phyloP scores from a whole-genome alignment of 1,140 invertebrate genomes.

The Drosophila ironensis region DNA sequence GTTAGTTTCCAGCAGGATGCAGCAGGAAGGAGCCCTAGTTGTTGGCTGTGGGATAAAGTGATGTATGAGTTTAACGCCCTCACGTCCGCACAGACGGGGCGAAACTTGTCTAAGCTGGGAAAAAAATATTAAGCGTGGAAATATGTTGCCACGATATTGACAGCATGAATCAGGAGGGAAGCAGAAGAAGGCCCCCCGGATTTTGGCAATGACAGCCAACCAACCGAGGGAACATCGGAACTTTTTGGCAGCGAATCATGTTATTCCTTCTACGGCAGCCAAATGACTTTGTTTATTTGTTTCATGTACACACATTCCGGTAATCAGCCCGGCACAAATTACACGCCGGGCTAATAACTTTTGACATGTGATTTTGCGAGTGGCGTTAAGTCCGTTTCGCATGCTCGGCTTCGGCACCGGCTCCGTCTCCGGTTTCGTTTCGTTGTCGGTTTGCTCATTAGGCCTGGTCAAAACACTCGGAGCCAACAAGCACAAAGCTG shows the following conservation, averaged over 20 bases:
- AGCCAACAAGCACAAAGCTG: constrained; percentile 30
- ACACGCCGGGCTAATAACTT: constrained; percentile 70
- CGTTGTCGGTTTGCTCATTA: constrained; percentile 74
- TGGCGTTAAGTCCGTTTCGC: constrained; percentile 41
- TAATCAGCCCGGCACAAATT: constrained; percentile 75
- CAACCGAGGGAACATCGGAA: constrained; percentile 5
- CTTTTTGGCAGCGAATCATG: constrained; percentile 62
- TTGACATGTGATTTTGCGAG: constrained; percentile 69
- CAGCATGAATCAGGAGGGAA: constrained; percentile 32
- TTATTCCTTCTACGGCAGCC: constrained; percentile 49
- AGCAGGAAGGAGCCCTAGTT: too few relatives aligned
- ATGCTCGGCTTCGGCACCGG: neutral
- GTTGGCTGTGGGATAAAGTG: constrained; percentile 63
- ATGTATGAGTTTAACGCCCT: constrained; percentile 81
- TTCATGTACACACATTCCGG: constrained; percentile 52
- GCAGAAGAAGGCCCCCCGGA: constrained; percentile 33
- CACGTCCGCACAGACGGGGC: constrained; percentile 50
- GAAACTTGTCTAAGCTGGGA: constrained; percentile 56
- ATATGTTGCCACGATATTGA: constrained; percentile 67
- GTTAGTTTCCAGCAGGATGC: constrained; percentile 54
- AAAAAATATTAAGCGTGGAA: constrained; percentile 61
- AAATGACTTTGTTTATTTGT: constrained; percentile 77
- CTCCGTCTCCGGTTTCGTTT: too few relatives aligned
- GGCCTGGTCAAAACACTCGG: constrained; percentile 23
- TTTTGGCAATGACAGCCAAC: constrained; percentile 68